Conservation (phyloP, 1,140 invertebrate species). For the Drosophila ohnishii region DNA sequence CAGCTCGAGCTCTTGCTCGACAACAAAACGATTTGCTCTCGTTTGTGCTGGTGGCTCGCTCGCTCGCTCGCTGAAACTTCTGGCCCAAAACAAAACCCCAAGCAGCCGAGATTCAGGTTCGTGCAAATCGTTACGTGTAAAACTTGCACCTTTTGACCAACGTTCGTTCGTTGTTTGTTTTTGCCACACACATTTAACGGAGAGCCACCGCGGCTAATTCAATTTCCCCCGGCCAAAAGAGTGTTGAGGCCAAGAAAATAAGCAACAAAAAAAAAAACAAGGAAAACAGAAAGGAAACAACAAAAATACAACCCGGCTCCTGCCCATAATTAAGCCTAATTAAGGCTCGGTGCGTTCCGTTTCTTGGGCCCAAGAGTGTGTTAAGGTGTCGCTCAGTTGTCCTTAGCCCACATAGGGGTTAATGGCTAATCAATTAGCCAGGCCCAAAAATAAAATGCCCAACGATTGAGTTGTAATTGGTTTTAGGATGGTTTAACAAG, state of each 20-base stretch:
- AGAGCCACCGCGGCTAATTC: slow-evolving; percentile 60
- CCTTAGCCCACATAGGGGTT: slow-evolving; percentile 68
- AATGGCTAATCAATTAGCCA: slow-evolving; percentile 79
- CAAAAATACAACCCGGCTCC: neutral
- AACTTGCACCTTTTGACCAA: slow-evolving; percentile 80
- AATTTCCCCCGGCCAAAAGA: slow-evolving; percentile 56
- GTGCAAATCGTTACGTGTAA: slow-evolving; percentile 81
- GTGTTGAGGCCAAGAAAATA: slow-evolving; percentile 17
- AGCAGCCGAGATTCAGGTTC: slow-evolving; percentile 52
- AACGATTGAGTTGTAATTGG: slow-evolving; percentile 74
- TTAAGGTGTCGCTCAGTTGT: slow-evolving; percentile 61
- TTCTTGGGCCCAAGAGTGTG: neutral
- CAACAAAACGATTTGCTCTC: slow-evolving; percentile 82
- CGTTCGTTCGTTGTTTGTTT: slow-evolving; percentile 71
- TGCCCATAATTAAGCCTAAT: slow-evolving; percentile 76
- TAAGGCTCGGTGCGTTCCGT: slow-evolving; percentile 45
- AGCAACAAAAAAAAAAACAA: neutral
- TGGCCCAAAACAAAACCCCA: slow-evolving; percentile 22
- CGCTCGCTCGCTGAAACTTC: slow-evolving; percentile 10
- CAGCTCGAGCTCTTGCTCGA: slow-evolving; percentile 40
- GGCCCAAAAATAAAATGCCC: slow-evolving; percentile 49
- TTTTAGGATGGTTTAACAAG: neutral
- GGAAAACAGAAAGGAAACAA: neutral
- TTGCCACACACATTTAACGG: slow-evolving; percentile 43
- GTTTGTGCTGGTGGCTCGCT: slow-evolving; percentile 65